A percentile compares a stretch with the other conserved stretches of the same genome.
phyloP scores from a whole-genome alignment of 2,113 vertebrate species.

The Psilopsiagon aurifrons region DNA sequence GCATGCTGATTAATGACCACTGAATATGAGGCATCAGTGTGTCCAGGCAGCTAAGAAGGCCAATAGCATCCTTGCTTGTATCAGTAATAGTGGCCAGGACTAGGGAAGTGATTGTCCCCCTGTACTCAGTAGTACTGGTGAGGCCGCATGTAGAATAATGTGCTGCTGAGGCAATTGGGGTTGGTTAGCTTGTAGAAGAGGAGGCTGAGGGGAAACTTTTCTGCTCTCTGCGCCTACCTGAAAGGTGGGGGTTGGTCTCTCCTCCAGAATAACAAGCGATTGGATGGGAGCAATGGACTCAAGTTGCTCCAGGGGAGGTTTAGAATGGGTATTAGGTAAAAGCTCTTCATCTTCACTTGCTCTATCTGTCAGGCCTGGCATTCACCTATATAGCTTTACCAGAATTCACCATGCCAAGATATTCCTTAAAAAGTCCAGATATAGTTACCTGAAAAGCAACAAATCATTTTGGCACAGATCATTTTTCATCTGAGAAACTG shows the following conservation, averaged over 20 bases:
- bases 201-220: not conserved
- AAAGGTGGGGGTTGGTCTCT: not conserved
- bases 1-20: accelerated
- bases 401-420: not conserved
- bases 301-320: not conserved
- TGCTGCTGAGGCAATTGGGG: not conserved
- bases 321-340: not conserved
- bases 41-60: not conserved
- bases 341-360: not conserved
- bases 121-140: accelerated
- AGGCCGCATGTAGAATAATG: accelerated
- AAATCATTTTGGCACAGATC: not conserved
- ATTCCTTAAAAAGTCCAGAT: not conserved
- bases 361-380: not conserved
- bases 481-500: not conserved
- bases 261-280: not conserved
- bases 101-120: accelerated
- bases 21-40: not conserved
- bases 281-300: accelerated
- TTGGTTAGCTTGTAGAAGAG: not conserved
- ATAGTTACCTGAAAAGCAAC: not conserved
- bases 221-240: not conserved
- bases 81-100: not conserved
- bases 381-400: not conserved
- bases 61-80: not conserved